Evolutionary conservation across 2,888 invertebrate genomes (phyloP), one percentile per base, ranked within the genome.

Genomic region (Lasius platythorax): DNA sequence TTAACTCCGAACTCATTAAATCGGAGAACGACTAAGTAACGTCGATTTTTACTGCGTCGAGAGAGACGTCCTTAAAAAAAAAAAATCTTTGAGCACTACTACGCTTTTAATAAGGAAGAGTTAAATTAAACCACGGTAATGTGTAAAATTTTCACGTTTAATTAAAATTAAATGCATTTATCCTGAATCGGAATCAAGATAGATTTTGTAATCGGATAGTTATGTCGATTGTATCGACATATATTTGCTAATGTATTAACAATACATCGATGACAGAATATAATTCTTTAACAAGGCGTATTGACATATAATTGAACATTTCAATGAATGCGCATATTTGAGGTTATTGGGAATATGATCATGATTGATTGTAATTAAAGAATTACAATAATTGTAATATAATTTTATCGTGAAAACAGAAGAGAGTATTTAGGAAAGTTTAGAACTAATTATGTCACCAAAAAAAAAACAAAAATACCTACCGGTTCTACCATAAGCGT

Each of bases 151-250:
- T 50, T 50, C 50, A 50, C 56, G 37, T 23, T 23, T 23, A 23
- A 23, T 23, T 23, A 23, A 56, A 56, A 56, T 40, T 76, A 66
- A 53, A 64, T 11, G 40, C 40, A 37, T 6, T 50, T 46, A 63
- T 76, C 9, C 15, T 28, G 18, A 58, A 68, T 58, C 40, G 15
- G 43, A 67, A 58, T 18, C 43, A 68, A 56, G 43, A 67, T 15
- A 43, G 30, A 67, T 67, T 76, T 76, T 76, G 37, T 50, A 66
- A 66, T 76, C 18, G 33, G n/a, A 30, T 74, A 30, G n/a, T 74
- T 11, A 9, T 30, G 12, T 63, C 18, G 63, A 30, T 46, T 33
- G 30, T 63, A 63, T 75, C 8, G 37, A 37, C 46, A 40, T 28
- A 28, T 73, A 53, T 53, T 50, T 53, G 53, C n/a, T n/a, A 12